Percentiles rank a stretch among this genome's conserved stretches.
phyloP scores from a whole-genome alignment of 2,888 invertebrate species.

The Eupithecia exiguata region DNA sequence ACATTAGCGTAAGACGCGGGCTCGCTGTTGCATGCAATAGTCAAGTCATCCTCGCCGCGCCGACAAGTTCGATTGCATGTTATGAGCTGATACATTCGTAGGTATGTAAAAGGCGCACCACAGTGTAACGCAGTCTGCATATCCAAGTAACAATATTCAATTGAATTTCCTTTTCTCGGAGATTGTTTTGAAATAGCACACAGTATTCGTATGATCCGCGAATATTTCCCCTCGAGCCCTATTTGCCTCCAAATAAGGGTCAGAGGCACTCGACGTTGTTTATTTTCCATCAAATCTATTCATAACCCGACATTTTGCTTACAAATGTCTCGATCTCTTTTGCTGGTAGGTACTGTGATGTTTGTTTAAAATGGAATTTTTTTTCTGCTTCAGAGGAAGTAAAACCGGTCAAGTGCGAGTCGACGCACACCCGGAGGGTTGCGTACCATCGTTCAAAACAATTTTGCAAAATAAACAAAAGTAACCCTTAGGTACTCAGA shows the following conservation, averaged over 20 bases:
- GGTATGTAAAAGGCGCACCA: no score
- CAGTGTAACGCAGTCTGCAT: not conserved
- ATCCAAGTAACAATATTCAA: not conserved
- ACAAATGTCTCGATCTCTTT: not conserved
- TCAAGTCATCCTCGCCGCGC: no score
- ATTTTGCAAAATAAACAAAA: no score
- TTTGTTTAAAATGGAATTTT: not conserved
- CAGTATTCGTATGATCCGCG: not conserved
- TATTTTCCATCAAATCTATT: slow-evolving; percentile 4
- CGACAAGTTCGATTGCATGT: no score
- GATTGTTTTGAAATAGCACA: not conserved
- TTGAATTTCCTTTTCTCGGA: not conserved
- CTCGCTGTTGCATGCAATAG: no score
- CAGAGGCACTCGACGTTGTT: not conserved
- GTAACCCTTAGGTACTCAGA: no score
- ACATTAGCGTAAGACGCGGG: no score
- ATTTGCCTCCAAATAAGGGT: not conserved
- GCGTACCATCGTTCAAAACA: no score
- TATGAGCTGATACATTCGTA: no score
- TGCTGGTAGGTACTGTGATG: not conserved
- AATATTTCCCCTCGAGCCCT: not conserved
- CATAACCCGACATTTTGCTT: slow-evolving; percentile 4
- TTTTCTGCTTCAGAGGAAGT: not conserved
- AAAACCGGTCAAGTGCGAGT: no score
- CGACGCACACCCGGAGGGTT: no score